Evolutionary conservation across 2,888 invertebrate species (phyloP), one percentile per base, ranked within the genome.

Genomic region (Crocallis elinguaria): DNA sequence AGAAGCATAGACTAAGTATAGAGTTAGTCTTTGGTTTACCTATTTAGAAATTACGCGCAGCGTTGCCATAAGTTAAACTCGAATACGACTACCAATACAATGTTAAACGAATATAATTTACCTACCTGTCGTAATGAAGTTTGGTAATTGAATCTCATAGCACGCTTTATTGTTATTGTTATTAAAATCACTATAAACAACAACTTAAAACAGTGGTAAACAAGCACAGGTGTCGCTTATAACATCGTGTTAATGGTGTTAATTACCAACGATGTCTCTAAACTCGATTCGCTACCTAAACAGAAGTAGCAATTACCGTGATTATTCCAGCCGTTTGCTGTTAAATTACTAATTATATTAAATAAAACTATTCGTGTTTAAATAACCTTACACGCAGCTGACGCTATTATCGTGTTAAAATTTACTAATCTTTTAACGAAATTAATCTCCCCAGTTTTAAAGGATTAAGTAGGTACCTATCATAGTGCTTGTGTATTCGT

Each of bases 181-280:
- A n/a, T n/a, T n/a, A n/a, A n/a, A n/a, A n/a, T n/a, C n/a, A n/a
- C n/a, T n/a, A n/a, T n/a, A n/a, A n/a, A n/a, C n/a, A n/a, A 23
- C 23, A 5, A 23, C 8, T 0, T 14, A 33, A 16, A 4, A n/a
- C n/a, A 9, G 3, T 5, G 16, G 17, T 33, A 33, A 33, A 16
- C 16, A 16, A 60, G 9, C 32, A 14, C 8, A 33, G n/a, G 33
- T 33, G 33, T 11, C 11, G 35, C 35, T 19, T 11, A 19, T 35
- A 35, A 35, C 11, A 19, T 17, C n/a, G n/a, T 17, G 33, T n/a
- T 33, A 33, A 33, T 17, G 16, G 8, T 17, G 33, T 3, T 16
- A 33, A 17, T 33, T 33, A 33, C 33, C 16, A 33, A 13, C 13
- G 13, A 30, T 30, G 7, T 13, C 13, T 14, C 14, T 14, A 32